Base-by-base conservation (phyloP, 1,140 invertebrate genomes). In the Drosophila leontia region DNA sequence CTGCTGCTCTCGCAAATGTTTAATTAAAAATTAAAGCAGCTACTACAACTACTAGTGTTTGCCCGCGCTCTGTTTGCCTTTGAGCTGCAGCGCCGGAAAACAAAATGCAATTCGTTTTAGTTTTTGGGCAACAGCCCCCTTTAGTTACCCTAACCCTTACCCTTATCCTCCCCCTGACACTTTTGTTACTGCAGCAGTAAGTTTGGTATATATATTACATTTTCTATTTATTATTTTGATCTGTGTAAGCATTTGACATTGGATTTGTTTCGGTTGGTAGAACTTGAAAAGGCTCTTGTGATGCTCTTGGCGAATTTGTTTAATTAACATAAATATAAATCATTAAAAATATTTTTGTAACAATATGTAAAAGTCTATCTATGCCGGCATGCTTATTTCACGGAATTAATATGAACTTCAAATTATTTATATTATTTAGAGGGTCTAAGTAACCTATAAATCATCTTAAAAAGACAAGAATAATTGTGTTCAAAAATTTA, bases 21-120 rank as follows among this genome's bases (percentile, higher is more conserved):
- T 86, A 86, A 86, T 86, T 86, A 88, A 88, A 86, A 88, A 82
- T 82, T 87, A 86, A 86, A 83, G 80, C 60, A 80, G 61, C 83
- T 79, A 64, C 65, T 55, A 51, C 79, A 72, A 68, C 65, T 48
- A 51, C 51, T 26, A 55, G 34, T 80, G 68, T 82, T 82, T 82
- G 75, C 62, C 65, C 41, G 63, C 50, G 23, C 51, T 57, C 29
- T 75, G 63, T 51, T 74, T 74, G 70, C 62, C 69, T 71, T 83
- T 65, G 64, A 60, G 75, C 32, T 61, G 41, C 53, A 56, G 35
- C 19, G 15, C 9, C 60, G 19, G 55, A 29, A 77, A 76, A 75
- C 70, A 75, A 75, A 75, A 76, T 58, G 61, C 61, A 76, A 53
- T 75, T 67, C 62, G 53, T 76, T 76, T 48, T 41, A 58, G 15